A percentile compares a stretch with the other conserved stretches of the same genome.
Evolutionary conservation across 37 sponge, comb jelly and placozoan genomes (phyloP).

Genomic region (Ianthella basta): DNA sequence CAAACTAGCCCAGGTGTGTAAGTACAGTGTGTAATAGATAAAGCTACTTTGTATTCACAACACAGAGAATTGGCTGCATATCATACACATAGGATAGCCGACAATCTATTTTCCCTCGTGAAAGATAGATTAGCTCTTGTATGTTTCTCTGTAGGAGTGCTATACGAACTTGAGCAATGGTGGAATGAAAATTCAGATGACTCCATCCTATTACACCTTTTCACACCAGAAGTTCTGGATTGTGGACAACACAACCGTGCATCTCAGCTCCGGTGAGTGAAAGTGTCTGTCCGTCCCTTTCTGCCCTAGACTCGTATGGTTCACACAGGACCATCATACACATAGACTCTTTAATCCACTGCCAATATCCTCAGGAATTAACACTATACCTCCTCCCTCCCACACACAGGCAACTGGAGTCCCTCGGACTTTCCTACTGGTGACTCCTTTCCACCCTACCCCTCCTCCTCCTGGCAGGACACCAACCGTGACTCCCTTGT

Average conservation of each 20-base stretch:
- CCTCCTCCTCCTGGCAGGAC: slow-evolving; percentile 24
- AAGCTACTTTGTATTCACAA: background rate
- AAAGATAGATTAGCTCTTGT: too few relatives aligned
- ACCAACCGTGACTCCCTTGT: slow-evolving; percentile 77
- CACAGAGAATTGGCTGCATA: too few relatives aligned
- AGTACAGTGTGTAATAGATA: background rate
- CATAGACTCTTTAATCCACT: background rate
- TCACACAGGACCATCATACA: background rate
- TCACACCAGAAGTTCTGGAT: slow-evolving; percentile 91
- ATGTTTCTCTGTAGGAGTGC: slow-evolving; percentile 53
- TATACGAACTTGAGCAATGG: slow-evolving; percentile 60
- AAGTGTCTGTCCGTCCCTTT: background rate
- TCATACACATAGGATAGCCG: too few relatives aligned
- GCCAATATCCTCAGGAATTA: background rate
- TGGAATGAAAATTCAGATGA: slow-evolving; percentile 64
- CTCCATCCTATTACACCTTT: slow-evolving; percentile 59
- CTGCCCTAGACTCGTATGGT: background rate
- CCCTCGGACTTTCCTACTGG: slow-evolving; percentile 82
- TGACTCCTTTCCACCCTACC: slow-evolving; percentile 44
- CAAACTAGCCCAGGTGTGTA: slow-evolving; percentile 56
- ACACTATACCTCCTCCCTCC: background rate
- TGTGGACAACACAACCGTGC: slow-evolving; percentile 71
- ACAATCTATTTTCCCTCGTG: too few relatives aligned
- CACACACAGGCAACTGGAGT: slow-evolving; percentile 83
- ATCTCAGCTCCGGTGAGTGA: slow-evolving; percentile 82